Base-by-base conservation (phyloP, 2,797 vertebrate species). In the Acanthurus leucopareius region DNA sequence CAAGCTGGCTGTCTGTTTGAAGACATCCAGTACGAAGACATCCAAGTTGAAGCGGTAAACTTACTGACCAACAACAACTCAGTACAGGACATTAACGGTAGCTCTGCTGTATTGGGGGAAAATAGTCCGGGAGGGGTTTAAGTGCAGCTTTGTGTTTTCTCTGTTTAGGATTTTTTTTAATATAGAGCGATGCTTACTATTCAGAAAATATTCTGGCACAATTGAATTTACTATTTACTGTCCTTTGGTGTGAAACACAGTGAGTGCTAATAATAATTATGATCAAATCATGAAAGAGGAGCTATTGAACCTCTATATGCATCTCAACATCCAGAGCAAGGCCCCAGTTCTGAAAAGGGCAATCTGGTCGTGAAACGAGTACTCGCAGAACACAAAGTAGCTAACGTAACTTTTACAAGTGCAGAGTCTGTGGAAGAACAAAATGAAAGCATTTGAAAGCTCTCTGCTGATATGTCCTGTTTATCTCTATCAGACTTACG, bases 11-110 rank as follows among this genome's bases (percentile, higher is more conserved):
- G 97, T 87, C 95, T 97, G 77, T 99, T 99, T 75, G 97, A 98
- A 89, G 97, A 97, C 91, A 98, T 99, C 67, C 96, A 97, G 88
- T 97, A 97, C 88, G 95, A 95, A 78, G 97, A 98, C 90, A 98
- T 99, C 75, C 96, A 96, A 67, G 97, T 98, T 56, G 97, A 98
- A 94, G 96, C 97, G 97, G 97, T 99, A 93, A 96, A 94, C 69
- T 83, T 68, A 28, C 11, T 15, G 16, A 53, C 4, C 22, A 10
- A 28, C 63, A 28, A 17, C 61, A 38, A 19, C n/a, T 19, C 3
- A 0, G 19, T 3, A 35, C 16, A 63, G 20, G 42, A 0, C 51
- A 28, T 14, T 17, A n/a, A 62, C 48, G 63, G 51, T 51, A 63
- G 72, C 78, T 45, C 0, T 20, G 47, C 16, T 1, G 2, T 6